Percentiles rank a stretch among this genome's conserved stretches.
phyloP scores from a whole-genome alignment of 2,113 vertebrate species.

The Neopipo cinnamomea region DNA sequence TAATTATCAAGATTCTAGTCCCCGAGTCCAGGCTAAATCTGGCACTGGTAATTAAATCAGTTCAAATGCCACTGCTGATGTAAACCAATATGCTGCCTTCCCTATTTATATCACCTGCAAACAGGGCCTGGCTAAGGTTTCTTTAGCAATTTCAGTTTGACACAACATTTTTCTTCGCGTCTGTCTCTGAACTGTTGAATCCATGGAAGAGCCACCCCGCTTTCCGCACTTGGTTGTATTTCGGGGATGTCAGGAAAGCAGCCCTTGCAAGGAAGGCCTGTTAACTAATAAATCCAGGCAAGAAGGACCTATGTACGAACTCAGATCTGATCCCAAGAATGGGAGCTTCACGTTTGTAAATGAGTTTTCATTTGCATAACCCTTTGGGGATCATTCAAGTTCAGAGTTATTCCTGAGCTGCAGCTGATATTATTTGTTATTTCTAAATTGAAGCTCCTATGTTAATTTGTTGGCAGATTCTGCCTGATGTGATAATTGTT shows the following conservation, averaged over 20 bases:
- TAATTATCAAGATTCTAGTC: slow-evolving; percentile 67
- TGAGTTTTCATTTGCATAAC: slow-evolving; percentile 33
- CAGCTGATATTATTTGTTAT: slow-evolving; percentile 48
- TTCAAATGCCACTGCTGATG: slow-evolving; percentile 68
- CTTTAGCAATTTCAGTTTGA: slow-evolving; percentile 69
- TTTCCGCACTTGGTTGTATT: slow-evolving; percentile 12
- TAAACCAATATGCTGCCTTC: slow-evolving; percentile 70
- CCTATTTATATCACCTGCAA: slow-evolving; percentile 69
- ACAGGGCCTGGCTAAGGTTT: slow-evolving; percentile 68
- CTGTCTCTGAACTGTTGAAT: slow-evolving; percentile 67
- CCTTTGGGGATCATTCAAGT: background rate
- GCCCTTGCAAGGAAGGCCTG: background rate
- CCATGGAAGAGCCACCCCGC: slow-evolving; percentile 46
- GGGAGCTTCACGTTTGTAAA: background rate
- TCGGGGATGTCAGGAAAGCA: slow-evolving; percentile 39
- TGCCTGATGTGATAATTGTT: slow-evolving; percentile 22
- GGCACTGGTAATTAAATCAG: slow-evolving; percentile 71
- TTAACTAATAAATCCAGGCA: slow-evolving; percentile 8
- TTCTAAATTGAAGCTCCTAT: slow-evolving; percentile 5
- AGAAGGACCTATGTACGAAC: background rate
- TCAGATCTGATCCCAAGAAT: background rate
- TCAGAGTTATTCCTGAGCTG: slow-evolving; percentile 27
- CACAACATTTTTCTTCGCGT: slow-evolving; percentile 66
- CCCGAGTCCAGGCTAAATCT: slow-evolving; percentile 68
- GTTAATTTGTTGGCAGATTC: slow-evolving; percentile 50